Percentiles rank a stretch among this genome's conserved stretches.
Conservation (phyloP, 2,888 invertebrate genomes). For the Hirtodrosophila alboralis region DNA sequence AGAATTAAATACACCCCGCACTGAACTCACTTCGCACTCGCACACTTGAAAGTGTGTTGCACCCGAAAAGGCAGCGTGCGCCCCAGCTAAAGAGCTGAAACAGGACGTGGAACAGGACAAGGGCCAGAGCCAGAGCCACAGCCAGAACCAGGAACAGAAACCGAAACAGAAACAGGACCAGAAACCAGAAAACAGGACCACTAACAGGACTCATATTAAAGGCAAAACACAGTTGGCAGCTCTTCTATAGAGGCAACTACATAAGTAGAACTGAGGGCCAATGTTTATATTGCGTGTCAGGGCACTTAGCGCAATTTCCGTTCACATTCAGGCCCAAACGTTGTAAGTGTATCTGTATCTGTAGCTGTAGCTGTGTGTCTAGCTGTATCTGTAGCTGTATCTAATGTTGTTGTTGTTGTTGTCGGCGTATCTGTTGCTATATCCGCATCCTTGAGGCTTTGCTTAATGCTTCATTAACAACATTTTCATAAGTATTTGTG, state of each 20-base stretch:
- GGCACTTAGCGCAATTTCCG: slow-evolving; percentile 72
- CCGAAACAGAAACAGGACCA: slow-evolving; percentile 2
- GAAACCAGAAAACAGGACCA: slow-evolving; percentile 2
- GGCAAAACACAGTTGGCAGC: slow-evolving; percentile 16
- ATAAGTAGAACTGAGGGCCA: slow-evolving; percentile 32
- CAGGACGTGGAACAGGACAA: not conserved
- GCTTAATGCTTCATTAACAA: slow-evolving; percentile 73
- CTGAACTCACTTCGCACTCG: slow-evolving; percentile 63
- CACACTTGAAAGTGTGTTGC: slow-evolving; percentile 73
- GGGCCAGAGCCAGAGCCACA: not conserved
- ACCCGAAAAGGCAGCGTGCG: slow-evolving; percentile 60
- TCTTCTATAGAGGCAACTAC: slow-evolving; percentile 5
- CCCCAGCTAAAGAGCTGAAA: slow-evolving; percentile 21
- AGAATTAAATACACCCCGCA: slow-evolving; percentile 41
- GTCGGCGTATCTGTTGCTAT: slow-evolving; percentile 24
- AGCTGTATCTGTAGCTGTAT: slow-evolving; percentile 5
- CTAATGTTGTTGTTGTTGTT: not conserved
- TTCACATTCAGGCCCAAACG: slow-evolving; percentile 47
- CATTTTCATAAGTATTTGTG: slow-evolving; percentile 20
- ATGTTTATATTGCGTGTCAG: slow-evolving; percentile 75
- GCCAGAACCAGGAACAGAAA: not conserved
- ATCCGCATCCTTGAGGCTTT: slow-evolving; percentile 51
- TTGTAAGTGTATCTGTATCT: slow-evolving; percentile 37
- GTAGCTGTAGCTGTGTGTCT: slow-evolving; percentile 12
- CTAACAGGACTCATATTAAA: slow-evolving; percentile 38